Evolutionary conservation across 2,888 invertebrate species (phyloP).

Genomic region (Drosophila cyrtoloma): DNA sequence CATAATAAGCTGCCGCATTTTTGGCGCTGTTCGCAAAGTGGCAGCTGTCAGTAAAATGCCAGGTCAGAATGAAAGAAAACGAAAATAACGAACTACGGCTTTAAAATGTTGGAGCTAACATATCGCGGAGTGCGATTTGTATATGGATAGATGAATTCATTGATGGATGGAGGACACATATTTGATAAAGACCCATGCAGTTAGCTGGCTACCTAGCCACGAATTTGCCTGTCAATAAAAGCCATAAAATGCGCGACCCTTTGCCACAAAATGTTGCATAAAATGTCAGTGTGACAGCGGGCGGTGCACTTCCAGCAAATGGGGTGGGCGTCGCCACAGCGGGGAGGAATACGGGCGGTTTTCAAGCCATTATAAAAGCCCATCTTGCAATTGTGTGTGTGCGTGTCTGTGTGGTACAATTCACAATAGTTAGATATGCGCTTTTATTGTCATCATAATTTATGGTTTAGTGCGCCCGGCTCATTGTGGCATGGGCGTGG

Average conservation of each 20-base stretch:
- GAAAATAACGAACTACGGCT: not conserved
- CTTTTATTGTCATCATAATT: conserved; percentile 71
- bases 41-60: conserved; percentile 41
- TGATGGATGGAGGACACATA: not conserved
- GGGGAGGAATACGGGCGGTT: not conserved
- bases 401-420: conserved; percentile 33
- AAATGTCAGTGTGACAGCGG: conserved; percentile 51
- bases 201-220: conserved; percentile 16
- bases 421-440: conserved; percentile 65
- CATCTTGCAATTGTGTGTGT: conserved; percentile 39
- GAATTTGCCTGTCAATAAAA: conserved; percentile 51
- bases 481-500: conserved; percentile 47
- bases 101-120: conserved; percentile 13
- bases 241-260: conserved; percentile 46
- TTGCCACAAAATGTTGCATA: conserved; percentile 64
- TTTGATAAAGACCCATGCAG: not conserved
- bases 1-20: conserved; percentile 16
- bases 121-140: conserved; percentile 1
- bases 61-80: not conserved
- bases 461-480: conserved; percentile 64
- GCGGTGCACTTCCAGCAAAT: conserved; percentile 39
- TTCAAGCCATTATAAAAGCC: conserved; percentile 44
- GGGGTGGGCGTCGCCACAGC: conserved; percentile 50
- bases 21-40: conserved; percentile 13
- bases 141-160: not conserved